Percentiles rank a stretch among this genome's conserved stretches.
Conservation (phyloP, 2,113 vertebrate species). For the Datnioides undecimradiatus region DNA sequence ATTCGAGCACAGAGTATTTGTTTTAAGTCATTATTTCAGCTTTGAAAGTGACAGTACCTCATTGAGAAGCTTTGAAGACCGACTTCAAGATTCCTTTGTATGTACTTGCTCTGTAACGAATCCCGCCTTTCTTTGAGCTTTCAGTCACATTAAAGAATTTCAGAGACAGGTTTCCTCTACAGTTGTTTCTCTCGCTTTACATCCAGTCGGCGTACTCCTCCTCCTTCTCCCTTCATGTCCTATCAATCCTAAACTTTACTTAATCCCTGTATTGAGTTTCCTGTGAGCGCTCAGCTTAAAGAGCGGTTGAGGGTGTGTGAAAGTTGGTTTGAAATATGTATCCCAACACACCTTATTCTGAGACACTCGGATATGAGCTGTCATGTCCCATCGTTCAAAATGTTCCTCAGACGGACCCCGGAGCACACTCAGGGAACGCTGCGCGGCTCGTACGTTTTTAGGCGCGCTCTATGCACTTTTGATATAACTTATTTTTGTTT, state of each 20-base stretch:
- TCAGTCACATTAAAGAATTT: not conserved
- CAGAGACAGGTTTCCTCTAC: slow-evolving; percentile 1
- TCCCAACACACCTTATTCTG: slow-evolving; percentile 30
- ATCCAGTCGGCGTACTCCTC: slow-evolving; percentile 9
- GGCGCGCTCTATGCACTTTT: slow-evolving; percentile 13
- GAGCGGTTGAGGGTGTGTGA: slow-evolving; percentile 42
- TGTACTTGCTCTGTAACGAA: not conserved
- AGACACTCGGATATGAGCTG: slow-evolving; percentile 52
- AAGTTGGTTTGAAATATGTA: slow-evolving; percentile 63
- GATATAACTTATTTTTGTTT: slow-evolving; percentile 30
- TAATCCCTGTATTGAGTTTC: slow-evolving; percentile 56
- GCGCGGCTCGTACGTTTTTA: slow-evolving; percentile 55
- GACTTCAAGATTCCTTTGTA: not conserved
- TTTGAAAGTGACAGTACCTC: not conserved
- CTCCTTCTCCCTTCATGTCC: slow-evolving; percentile 5
- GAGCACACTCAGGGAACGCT: slow-evolving; percentile 40
- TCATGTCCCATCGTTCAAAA: slow-evolving; percentile 59
- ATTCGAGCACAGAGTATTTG: not conserved
- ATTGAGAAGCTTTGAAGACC: slow-evolving; percentile 9
- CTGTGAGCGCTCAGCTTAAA: slow-evolving; percentile 36
- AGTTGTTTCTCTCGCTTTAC: slow-evolving; percentile 17
- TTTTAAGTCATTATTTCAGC: slow-evolving; percentile 2
- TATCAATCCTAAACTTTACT: slow-evolving; percentile 46
- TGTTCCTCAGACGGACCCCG: slow-evolving; percentile 49
- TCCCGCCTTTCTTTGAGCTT: not conserved